Base-by-base conservation (phyloP, 2,113 vertebrate species). In the Sterrhoptilus dennistouni region DNA sequence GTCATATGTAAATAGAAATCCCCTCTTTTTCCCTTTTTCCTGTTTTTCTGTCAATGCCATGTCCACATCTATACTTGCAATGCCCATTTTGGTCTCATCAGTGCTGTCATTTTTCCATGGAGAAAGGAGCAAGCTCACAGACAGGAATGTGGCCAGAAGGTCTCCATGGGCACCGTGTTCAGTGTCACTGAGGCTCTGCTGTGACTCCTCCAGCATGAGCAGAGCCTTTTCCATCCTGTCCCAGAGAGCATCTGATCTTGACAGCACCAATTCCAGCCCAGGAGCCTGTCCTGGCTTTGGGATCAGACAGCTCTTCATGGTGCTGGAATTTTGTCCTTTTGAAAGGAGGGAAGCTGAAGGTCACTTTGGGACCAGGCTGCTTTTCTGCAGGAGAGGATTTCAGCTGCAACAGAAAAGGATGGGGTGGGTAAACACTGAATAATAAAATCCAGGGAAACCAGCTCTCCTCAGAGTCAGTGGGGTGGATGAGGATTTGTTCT, bases 391-490 rank as follows among this genome's bases (percentile, higher is more conserved):
- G 29, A 80, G 52, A 42, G 70, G 59, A 59, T 92, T 92, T 68
- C 59, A 24, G 59, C 61, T 61, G 82, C 49, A 83, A 2, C 44
- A 66, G 45, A 19, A 71, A 78, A 29, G 57, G n/a, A 36, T 22
- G 5, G 1, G 7, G 19, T 61, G 38, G n/a, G 36, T 47, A 63
- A 84, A 54, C 15, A 12, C 25, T 22, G 25, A 28, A 19, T n/a
- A 23, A 45, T 53, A 28, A 53, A 69, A 61, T 16, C 54, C 25
- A 11, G 77, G 27, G 47, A 74, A 47, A 33, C 0, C 4, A 5
- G 19, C 12, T 78, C 23, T 82, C 18, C 52, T 25, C 2, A 0
- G 50, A 28, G 25, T 2, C 2, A 0, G 8, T 18, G 86, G 79
- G 28, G 10, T 5, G 4, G 28, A 12, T 0, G 0, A 15, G n/a